Evolutionary conservation across 2,113 vertebrate genomes (phyloP), one percentile per base, ranked within the genome.

Genomic region (Myrmophylax atrothorax): DNA sequence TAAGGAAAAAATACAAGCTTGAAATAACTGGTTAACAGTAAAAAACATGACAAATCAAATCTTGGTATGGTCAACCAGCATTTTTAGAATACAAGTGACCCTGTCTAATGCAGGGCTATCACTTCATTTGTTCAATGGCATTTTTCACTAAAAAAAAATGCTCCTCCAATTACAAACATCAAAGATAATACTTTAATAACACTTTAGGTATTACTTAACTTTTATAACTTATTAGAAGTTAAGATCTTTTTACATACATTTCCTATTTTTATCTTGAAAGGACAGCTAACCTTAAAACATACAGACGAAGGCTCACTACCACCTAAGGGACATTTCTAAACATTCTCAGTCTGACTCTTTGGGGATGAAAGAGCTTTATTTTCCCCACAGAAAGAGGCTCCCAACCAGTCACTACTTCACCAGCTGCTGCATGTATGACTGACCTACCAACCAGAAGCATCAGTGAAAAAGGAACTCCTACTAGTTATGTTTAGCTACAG

Each of bases 151-250:
- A 58, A 33, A 56, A 58, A 35, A 73, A 79, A n/a, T 17, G 29
- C 29, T 85, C 46, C 63, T 85, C 75, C 75, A 62, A 37, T 50
- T 79, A 91, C 0, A 4, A 84, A 84, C 14, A 68, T 31, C 58
- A 79, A 84, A 75, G 40, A 69, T n/a, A 91, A 84, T 33, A 89
- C 37, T 90, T 67, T 37, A 86, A 90, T 58, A 78, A 31, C 23
- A 91, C 31, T 84, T 77, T 1, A 47, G 12, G 59, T 56, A 79
- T 67, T 90, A 87, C n/a, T 88, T 75, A 69, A 84, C 29, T 16
- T 86, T 81, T 63, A 19, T 52, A 78, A 91, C 20, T 86, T 87
- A 73, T 2, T 20, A 90, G 20, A 84, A 70, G 13, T 76, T 75
- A 81, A 67, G 9, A 52, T n/a, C 4, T 72, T 70, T 77, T 80